These are phyloP conservation scores for Atta texana DNA, from an alignment of 1,140 invertebrate species.

Conservation along the genomic window DNA sequence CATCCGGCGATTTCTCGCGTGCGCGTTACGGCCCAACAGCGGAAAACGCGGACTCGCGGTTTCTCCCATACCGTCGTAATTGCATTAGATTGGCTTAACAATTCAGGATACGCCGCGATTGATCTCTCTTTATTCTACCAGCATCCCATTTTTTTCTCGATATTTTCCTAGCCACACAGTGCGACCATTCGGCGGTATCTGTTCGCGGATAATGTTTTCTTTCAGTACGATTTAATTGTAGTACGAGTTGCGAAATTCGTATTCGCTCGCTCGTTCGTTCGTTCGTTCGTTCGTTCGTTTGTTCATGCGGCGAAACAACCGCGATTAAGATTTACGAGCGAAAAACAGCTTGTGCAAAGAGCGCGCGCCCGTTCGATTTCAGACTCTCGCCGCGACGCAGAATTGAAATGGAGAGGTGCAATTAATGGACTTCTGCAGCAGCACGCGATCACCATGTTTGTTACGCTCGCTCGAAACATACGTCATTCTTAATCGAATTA, in stretches of 20 bases:
- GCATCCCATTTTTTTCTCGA: not conserved
- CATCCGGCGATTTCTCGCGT: slow-evolving; percentile 63
- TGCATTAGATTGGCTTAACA: slow-evolving; percentile 49
- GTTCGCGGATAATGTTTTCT: slow-evolving; percentile 20
- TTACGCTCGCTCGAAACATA: slow-evolving; percentile 5
- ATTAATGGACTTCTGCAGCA: slow-evolving; percentile 46
- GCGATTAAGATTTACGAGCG: slow-evolving; percentile 45
- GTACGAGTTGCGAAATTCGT: slow-evolving; percentile 40
- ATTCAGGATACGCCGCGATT: slow-evolving; percentile 53
- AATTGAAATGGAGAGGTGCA: slow-evolving; percentile 49
- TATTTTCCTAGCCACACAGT: not conserved
- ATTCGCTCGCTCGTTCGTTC: not conserved
- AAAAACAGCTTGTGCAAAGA: slow-evolving; percentile 39
- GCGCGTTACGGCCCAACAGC: slow-evolving; percentile 30
- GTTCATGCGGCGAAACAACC: slow-evolving; percentile 10
- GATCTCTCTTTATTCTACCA: not conserved
- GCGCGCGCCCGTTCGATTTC: slow-evolving; percentile 25
- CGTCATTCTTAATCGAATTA: slow-evolving; percentile 34
- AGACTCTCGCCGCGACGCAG: slow-evolving; percentile 28
- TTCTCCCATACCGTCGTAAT: slow-evolving; percentile 51
- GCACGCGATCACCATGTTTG: slow-evolving; percentile 47
- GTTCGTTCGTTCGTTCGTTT: not conserved
- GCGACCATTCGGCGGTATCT: slow-evolving; percentile 1
- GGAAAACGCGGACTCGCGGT: slow-evolving; percentile 42
- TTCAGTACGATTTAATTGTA: slow-evolving; percentile 47